Conservation (phyloP, 2,888 invertebrate species). For the Dasypolia templi region DNA sequence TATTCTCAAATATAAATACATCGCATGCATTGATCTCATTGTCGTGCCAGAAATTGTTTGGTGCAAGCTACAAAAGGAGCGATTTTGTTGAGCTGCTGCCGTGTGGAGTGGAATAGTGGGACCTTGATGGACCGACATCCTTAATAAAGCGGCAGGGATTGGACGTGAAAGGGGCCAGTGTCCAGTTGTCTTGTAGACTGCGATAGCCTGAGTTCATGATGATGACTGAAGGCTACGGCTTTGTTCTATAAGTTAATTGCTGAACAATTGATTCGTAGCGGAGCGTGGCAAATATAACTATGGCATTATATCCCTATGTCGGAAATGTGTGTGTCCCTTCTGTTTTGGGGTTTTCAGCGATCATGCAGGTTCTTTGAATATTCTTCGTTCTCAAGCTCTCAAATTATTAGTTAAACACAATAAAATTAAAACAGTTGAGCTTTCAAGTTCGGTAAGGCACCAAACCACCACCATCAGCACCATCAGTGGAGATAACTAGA, state of each 20-base stretch:
- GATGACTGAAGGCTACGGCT: background rate
- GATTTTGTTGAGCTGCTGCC: background rate
- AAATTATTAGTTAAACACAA: background rate
- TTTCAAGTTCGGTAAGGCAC: background rate
- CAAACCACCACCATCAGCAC: background rate
- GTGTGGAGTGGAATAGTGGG: background rate
- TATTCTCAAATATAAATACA: constrained; percentile 74
- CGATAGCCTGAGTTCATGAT: too few relatives aligned
- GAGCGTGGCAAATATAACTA: background rate
- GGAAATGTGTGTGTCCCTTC: too few relatives aligned
- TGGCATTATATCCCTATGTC: background rate
- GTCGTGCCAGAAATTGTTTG: constrained; percentile 80
- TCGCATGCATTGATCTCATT: constrained; percentile 80
- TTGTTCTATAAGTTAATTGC: background rate
- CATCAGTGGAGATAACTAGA: background rate
- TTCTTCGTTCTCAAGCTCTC: background rate
- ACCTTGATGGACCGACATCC: background rate
- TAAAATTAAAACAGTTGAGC: background rate
- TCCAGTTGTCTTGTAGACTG: background rate
- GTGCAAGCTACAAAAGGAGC: constrained; percentile 66
- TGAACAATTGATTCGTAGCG: background rate
- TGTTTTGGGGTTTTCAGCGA: background rate
- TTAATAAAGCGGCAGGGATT: background rate
- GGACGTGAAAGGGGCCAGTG: background rate
- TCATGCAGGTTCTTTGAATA: background rate